These are phyloP conservation scores for Semotilus atromaculatus DNA, from an alignment of 2,797 vertebrate species.

Conservation along the genomic window DNA sequence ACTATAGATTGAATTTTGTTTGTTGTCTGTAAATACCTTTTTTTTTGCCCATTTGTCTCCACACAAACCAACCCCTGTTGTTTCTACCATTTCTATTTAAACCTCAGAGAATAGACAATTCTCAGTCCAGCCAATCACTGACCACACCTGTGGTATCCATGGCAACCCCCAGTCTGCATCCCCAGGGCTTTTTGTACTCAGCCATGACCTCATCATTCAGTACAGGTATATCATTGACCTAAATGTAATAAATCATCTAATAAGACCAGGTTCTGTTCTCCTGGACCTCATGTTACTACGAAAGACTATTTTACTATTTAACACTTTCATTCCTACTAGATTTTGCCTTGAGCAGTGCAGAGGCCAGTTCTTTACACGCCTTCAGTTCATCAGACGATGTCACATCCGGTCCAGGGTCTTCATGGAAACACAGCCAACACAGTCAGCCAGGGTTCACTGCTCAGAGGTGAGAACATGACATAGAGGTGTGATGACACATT, in stretches of 20 bases:
- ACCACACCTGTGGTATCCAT: slow-evolving; percentile 93
- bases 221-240: slow-evolving; percentile 77
- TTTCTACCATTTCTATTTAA: slow-evolving; percentile 70
- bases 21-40: neutral
- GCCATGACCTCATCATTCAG: slow-evolving; percentile 88
- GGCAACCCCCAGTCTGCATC: slow-evolving; percentile 88
- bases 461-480: slow-evolving; percentile 84
- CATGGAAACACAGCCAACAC: slow-evolving; percentile 91
- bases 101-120: slow-evolving; percentile 86
- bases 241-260: neutral
- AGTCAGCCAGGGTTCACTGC: slow-evolving; percentile 83
- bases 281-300: no score
- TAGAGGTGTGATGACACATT: neutral
- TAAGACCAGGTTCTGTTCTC: neutral
- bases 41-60: neutral
- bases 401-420: slow-evolving; percentile 84
- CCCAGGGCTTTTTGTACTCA: slow-evolving; percentile 87
- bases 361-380: slow-evolving; percentile 85
- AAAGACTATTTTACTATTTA: neutral
- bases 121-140: slow-evolving; percentile 86
- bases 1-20: neutral
- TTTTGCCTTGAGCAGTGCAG: slow-evolving; percentile 88
- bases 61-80: neutral
- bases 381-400: slow-evolving; percentile 86
- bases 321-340: slow-evolving; percentile 74